A percentile compares a stretch with the other conserved stretches of the same genome.
phyloP scores from a whole-genome alignment of 1,140 invertebrate genomes.

The Drosophila erecta region DNA sequence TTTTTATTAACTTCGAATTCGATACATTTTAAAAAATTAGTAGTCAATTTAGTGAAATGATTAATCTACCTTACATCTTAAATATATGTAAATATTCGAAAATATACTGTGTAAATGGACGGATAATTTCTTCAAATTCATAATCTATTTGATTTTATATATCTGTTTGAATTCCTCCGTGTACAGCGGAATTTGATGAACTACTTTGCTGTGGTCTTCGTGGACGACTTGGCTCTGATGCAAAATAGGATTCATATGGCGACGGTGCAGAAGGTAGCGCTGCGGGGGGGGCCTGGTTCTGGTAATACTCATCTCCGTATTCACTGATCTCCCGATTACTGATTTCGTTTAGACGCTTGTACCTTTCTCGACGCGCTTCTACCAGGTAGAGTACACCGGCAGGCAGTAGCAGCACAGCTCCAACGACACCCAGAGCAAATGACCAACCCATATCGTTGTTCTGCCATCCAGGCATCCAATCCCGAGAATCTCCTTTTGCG shows the following conservation, averaged over 20 bases:
- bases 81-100: not conserved
- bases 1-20: too few relatives aligned
- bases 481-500: conserved; percentile 93
- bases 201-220: conserved; percentile 73
- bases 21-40: too few relatives aligned
- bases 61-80: not conserved
- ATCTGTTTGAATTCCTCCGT: conserved; percentile 76
- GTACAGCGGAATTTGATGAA: conserved; percentile 42
- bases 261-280: conserved; percentile 47
- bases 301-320: conserved; percentile 86
- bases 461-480: conserved; percentile 99
- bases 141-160: conserved; percentile 36
- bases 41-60: too few relatives aligned
- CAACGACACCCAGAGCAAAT: conserved; percentile 93
- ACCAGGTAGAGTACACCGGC: conserved; percentile 92
- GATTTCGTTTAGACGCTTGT: conserved; percentile 89
- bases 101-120: conserved; percentile 4
- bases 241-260: conserved; percentile 78
- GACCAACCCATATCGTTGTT: conserved; percentile 98
- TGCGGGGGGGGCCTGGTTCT: conserved; percentile 53
- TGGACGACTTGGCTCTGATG: conserved; percentile 73
- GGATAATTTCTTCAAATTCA: not conserved
- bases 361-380: conserved; percentile 91
- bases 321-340: conserved; percentile 87
- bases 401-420: conserved; percentile 89